These are phyloP conservation scores for Clunio marinus DNA, from an alignment of 2,888 invertebrate genomes.

Conservation along the genomic window DNA sequence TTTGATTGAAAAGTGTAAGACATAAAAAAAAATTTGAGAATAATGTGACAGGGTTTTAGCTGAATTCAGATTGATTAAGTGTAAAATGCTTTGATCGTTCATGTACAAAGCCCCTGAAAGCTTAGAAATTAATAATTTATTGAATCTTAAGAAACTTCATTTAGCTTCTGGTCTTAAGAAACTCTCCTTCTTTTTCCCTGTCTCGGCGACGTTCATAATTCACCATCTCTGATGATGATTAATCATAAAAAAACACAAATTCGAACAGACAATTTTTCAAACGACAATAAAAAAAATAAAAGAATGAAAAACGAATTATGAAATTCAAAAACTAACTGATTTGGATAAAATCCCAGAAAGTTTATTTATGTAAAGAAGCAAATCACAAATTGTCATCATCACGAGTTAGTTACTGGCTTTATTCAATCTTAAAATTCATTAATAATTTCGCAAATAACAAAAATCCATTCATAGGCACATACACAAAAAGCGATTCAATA, in stretches of 20 bases:
- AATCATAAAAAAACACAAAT: slow-evolving; percentile 14
- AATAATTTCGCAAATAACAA: slow-evolving; percentile 10
- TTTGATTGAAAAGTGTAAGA: background rate
- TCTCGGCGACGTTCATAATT: slow-evolving; percentile 20
- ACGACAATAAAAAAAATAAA: background rate
- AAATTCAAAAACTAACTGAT: no score
- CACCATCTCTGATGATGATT: slow-evolving; percentile 31
- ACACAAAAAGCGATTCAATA: background rate
- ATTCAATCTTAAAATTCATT: no score
- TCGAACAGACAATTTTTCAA: slow-evolving; percentile 15
- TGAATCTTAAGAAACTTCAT: slow-evolving; percentile 16
- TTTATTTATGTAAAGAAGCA: no score
- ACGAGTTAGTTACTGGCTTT: no score
- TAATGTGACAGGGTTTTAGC: background rate
- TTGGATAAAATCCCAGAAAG: no score
- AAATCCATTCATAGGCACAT: background rate
- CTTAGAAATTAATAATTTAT: slow-evolving; percentile 27
- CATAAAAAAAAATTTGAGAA: background rate
- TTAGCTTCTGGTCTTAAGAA: slow-evolving; percentile 34
- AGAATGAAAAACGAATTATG: background rate
- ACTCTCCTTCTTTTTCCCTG: background rate
- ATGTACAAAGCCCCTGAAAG: background rate
- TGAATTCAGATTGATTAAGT: background rate
- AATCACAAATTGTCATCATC: background rate
- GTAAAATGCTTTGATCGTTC: background rate